These are phyloP conservation scores for Drosophila ustulata DNA, from an alignment of 2,888 invertebrate genomes.

Conservation along the genomic window DNA sequence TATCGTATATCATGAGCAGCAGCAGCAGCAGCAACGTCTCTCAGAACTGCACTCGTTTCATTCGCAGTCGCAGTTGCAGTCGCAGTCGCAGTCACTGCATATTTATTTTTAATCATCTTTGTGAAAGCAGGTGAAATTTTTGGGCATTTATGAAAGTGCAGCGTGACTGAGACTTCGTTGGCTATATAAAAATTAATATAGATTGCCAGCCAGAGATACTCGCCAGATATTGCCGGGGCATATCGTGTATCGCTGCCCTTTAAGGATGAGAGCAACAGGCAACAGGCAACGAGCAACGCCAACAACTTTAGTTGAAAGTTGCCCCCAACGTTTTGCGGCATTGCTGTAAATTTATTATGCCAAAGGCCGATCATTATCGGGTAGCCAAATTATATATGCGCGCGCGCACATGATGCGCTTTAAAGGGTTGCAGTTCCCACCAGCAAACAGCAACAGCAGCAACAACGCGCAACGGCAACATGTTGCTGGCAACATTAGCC, in stretches of 20 bases:
- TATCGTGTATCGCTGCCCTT: conserved; percentile 24
- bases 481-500: conserved; percentile 66
- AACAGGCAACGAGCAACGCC: conserved; percentile 23
- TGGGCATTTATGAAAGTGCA: conserved; percentile 82
- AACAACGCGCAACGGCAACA: conserved; percentile 49
- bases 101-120: conserved; percentile 82
- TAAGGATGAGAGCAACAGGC: conserved; percentile 32
- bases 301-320: conserved; percentile 55
- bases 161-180: conserved; percentile 65
- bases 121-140: conserved; percentile 84
- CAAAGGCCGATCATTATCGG: conserved; percentile 83
- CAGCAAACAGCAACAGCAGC: conserved; percentile 37
- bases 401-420: conserved; percentile 81
- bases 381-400: conserved; percentile 83
- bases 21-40: conserved; percentile 8
- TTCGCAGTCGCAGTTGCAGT: conserved; percentile 32
- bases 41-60: conserved; percentile 68
- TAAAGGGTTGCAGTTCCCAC: conserved; percentile 68
- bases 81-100: conserved; percentile 59
- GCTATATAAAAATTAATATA: conserved; percentile 81
- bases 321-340: conserved; percentile 61
- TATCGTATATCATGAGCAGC: conserved; percentile 78
- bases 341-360: conserved; percentile 80
- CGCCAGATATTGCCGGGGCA: conserved; percentile 32
- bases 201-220: conserved; percentile 77